Evolutionary conservation across 2,797 vertebrate species (phyloP).

Genomic region (Hapalemur alaotrensis): DNA sequence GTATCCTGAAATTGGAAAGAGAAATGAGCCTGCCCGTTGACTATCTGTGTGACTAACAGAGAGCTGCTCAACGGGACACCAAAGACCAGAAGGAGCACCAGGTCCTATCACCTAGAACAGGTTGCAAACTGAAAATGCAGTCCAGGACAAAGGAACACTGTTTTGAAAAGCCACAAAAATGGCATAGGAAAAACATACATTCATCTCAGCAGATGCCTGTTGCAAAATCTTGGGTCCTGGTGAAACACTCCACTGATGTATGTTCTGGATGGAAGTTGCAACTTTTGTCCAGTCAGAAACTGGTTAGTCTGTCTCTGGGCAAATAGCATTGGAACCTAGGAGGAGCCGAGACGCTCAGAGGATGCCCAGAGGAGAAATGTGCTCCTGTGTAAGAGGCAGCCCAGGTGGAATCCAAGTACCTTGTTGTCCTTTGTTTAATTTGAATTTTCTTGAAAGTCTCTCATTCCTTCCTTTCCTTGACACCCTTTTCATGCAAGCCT

Average conservation of each 20-base stretch:
- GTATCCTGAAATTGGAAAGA: background rate
- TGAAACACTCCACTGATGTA: fast-evolving
- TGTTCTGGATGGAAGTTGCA: background rate
- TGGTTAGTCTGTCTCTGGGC: fast-evolving
- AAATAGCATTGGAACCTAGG: background rate
- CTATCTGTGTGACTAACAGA: background rate
- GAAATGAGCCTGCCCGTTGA: background rate
- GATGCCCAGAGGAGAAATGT: background rate
- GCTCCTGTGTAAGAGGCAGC: background rate
- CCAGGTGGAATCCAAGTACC: background rate
- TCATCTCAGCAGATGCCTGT: background rate
- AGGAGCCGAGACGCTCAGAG: background rate
- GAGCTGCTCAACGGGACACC: background rate
- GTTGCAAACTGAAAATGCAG: background rate
- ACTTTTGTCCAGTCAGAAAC: background rate
- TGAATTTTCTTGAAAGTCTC: background rate
- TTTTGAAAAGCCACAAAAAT: background rate
- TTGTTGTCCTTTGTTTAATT: background rate
- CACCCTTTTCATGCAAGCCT: background rate
- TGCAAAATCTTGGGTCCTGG: background rate
- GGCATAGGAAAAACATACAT: background rate
- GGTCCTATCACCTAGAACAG: background rate
- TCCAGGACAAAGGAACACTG: background rate
- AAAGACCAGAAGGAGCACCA: background rate
- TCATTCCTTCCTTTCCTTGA: background rate